Base-by-base conservation (phyloP, 2,888 invertebrate species). In the Seladonia tumulorum region DNA sequence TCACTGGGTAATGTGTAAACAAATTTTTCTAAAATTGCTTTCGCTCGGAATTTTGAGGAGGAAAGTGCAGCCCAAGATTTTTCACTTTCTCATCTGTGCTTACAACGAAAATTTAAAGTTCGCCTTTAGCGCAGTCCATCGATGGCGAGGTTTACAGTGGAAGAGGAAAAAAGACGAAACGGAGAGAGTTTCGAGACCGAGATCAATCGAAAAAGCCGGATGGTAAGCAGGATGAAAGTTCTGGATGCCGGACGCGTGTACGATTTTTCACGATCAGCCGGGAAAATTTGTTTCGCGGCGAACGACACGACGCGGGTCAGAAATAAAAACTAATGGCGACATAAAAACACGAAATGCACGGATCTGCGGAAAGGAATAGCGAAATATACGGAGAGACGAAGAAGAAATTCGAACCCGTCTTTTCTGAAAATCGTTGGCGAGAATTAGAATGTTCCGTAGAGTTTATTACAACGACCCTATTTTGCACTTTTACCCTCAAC, bases 241-340 rank as follows among this genome's bases (percentile, higher is more conserved):
- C 86, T 49, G 35, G 57, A 83, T 71, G 76, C 76, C 77, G 78
- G 66, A 74, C 71, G 71, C 73, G 74, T 74, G 76, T 57, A 74
- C 82, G 85, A 88, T 91, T 89, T 89, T 86, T 89, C 86, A 84
- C 53, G 79, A 88, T 83, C 72, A 78, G 47, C 68, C 74, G 4
- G 81, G 80, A 35, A 81, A 86, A 86, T 83, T 86, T 81, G 80
- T 83, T 45, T 53, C 81, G 12, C 5, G 74, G 29, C 79, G 82
- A 22, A 5, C 47, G n/a, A 47, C 49, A n/a, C n/a, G 14, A 3
- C 74, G 68, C 35, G 45, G 18, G 35, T 49, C 39, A 5, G 42
- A 78, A 53, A 70, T 42, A 42, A 42, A 70, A 70, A 42, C 70
- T 70, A 70, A 70, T 70, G 70, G 14, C 4, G 8, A 7, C 18